Base-by-base conservation (phyloP, 2,113 vertebrate species). In the Brachyistius frenatus region DNA sequence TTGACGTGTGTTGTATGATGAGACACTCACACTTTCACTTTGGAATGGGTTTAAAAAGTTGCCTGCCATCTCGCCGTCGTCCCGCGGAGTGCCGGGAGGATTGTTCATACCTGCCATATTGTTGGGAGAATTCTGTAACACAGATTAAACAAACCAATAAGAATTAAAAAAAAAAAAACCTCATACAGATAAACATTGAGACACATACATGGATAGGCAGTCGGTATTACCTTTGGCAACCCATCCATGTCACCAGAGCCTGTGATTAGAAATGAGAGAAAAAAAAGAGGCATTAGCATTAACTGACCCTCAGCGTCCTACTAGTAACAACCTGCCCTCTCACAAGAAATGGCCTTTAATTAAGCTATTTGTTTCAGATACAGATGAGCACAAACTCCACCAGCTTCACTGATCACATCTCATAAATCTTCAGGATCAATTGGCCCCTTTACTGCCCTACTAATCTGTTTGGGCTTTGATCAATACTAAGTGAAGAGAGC, bases 31-130 rank as follows among this genome's bases (percentile, higher is more conserved):
- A 81, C 95, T 97, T 96, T 97, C 96, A 78, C 95, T 96, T 92
- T 96, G 96, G 95, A 97, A 97, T 87, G 96, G 95, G 94, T 97
- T 96, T 87, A 97, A 93, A 94, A 97, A 98, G 90, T 95, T 96
- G 88, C 96, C 95, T 73, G 93, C 93, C 94, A 97, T 95, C 90
- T 97, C 96, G 62, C 95, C 87, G 39, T 98, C 97, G 11, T 97
- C 96, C 65, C 96, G 94, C 2, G 96, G 96, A 73, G 97, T 97
- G 66, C 96, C 96, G 3, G 95, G 96, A 56, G 95, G 95, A 89
- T 96, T 97, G 91, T 94, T 96, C 94, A 97, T 94, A 85, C 95
- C 95, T 53, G 95, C 95, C 94, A 97, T 94, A 76, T 96, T 95
- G 92, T 96, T 96, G 37, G 96, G 97, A 82, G 97, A 98, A 91